phyloP scores from a whole-genome alignment of 2,888 invertebrate species.

The Megaustenia siamemsis region DNA sequence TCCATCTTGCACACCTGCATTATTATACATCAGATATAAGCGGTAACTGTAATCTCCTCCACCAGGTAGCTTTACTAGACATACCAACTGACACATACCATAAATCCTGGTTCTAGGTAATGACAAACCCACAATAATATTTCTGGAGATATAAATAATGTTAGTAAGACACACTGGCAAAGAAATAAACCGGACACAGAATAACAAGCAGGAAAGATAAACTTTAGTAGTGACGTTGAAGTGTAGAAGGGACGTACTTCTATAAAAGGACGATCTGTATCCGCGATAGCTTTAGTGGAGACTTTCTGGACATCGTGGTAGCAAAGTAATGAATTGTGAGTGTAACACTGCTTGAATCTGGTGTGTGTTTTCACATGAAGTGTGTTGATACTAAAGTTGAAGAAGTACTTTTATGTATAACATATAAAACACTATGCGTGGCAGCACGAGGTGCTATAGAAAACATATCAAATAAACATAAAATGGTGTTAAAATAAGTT shows the following conservation, averaged over 20 bases:
- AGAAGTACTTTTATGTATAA: too few relatives aligned
- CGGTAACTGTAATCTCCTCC: not conserved
- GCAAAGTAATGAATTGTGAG: not conserved
- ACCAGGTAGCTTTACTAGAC: not conserved
- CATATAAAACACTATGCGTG: too few relatives aligned
- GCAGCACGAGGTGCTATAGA: too few relatives aligned
- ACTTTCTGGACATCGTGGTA: not conserved
- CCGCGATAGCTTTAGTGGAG: not conserved
- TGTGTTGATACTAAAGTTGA: too few relatives aligned
- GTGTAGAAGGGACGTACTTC: too few relatives aligned
- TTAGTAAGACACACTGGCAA: too few relatives aligned
- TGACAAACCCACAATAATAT: not conserved
- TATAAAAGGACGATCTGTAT: not conserved
- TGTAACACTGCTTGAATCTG: not conserved
- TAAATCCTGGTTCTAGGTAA: slow-evolving; percentile 6
- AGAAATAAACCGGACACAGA: not conserved
- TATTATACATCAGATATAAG: not conserved
- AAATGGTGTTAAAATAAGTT: too few relatives aligned
- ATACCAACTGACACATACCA: not conserved
- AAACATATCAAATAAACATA: too few relatives aligned
- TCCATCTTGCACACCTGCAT: not conserved
- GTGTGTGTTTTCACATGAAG: not conserved
- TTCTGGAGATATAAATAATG: not conserved
- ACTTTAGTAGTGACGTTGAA: not conserved
- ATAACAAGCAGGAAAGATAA: not conserved